These are phyloP conservation scores for Stenichneumon culpator DNA, from an alignment of 2,888 invertebrate genomes.

Conservation along the genomic window DNA sequence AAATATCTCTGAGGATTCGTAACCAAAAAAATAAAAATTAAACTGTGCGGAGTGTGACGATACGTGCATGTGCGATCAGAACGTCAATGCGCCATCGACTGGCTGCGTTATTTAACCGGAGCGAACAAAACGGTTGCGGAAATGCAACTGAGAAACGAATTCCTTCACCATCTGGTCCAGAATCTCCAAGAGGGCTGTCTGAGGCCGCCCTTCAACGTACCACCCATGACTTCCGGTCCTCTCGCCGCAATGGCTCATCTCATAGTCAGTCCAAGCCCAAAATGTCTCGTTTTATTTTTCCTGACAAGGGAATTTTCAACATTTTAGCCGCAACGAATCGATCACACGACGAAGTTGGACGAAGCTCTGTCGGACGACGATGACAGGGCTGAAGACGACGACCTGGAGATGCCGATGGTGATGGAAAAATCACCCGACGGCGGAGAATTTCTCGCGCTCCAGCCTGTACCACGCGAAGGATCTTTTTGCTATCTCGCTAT, in stretches of 20 bases:
- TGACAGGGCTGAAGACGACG: constrained; percentile 54
- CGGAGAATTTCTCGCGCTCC: constrained; percentile 87
- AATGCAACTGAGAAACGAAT: constrained; percentile 86
- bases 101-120: constrained; percentile 86
- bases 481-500: constrained; percentile 88
- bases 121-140: constrained; percentile 85
- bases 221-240: constrained; percentile 57
- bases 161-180: constrained; percentile 82
- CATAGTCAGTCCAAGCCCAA: constrained; percentile 79
- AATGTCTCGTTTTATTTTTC: not conserved
- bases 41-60: not conserved
- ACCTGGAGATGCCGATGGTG: constrained; percentile 82
- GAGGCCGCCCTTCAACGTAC: constrained; percentile 69
- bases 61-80: constrained; percentile 77
- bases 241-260: constrained; percentile 83
- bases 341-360: constrained; percentile 66
- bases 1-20: not conserved
- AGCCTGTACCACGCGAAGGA: constrained; percentile 87
- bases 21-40: not conserved
- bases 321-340: constrained; percentile 67
- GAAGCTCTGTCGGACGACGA: constrained; percentile 57
- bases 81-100: constrained; percentile 85
- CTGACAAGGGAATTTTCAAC: not conserved
- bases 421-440: constrained; percentile 87
- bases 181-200: constrained; percentile 72